Conservation (phyloP, 1,140 invertebrate species). For the Psilanteris sp. region DNA sequence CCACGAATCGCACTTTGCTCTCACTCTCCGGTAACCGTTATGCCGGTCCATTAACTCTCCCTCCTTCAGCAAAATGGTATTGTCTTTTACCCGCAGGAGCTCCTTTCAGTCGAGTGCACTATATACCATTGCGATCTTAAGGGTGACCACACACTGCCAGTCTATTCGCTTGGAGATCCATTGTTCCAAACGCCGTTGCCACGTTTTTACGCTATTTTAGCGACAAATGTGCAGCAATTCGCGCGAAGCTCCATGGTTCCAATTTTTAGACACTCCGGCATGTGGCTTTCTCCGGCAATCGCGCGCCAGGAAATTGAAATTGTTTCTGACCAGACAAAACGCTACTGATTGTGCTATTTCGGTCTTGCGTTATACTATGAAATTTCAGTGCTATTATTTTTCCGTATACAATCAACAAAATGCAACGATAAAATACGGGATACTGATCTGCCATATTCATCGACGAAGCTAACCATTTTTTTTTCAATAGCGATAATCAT, state of each 20-base stretch:
- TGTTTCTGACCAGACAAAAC: constrained; percentile 23
- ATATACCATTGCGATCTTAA: constrained; percentile 63
- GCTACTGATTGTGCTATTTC: background rate
- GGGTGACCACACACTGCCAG: constrained; percentile 60
- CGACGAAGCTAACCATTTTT: too few species aligned
- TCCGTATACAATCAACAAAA: background rate
- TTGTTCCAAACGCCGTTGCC: constrained; percentile 46
- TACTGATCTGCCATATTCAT: background rate
- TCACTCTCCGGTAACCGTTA: constrained; percentile 68
- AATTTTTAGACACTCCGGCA: constrained; percentile 22
- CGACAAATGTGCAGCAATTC: constrained; percentile 39
- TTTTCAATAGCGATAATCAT: too few species aligned
- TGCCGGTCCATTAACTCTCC: constrained; percentile 70
- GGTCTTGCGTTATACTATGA: background rate
- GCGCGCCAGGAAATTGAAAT: constrained; percentile 8
- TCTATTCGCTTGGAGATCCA: constrained; percentile 35
- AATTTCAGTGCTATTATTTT: constrained; percentile 6
- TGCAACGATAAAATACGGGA: background rate
- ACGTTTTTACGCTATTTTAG: constrained; percentile 42
- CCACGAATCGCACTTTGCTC: constrained; percentile 78
- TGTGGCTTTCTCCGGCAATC: constrained; percentile 20
- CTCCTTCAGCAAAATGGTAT: constrained; percentile 74
- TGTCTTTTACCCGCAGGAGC: constrained; percentile 73
- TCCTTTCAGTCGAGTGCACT: constrained; percentile 64
- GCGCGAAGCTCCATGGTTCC: constrained; percentile 5